Conservation (phyloP, 92 coral and sea anemone genomes). For the Desmophyllum pertusum region DNA sequence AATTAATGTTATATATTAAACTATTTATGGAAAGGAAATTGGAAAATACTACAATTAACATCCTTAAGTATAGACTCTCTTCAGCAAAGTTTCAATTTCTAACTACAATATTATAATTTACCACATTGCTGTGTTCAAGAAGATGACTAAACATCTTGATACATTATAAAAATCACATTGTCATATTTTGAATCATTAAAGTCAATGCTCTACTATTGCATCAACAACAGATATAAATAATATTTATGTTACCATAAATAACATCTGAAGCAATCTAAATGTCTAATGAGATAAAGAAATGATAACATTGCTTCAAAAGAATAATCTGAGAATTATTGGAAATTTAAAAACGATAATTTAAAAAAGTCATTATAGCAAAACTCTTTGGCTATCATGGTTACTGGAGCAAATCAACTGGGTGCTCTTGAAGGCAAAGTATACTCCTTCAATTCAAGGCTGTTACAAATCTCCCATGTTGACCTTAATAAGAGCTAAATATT, state of each 20-base stretch:
- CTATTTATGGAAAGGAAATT: not conserved
- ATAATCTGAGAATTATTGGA: not conserved
- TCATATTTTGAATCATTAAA: not conserved
- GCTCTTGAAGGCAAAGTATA: not conserved
- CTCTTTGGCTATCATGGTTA: not conserved
- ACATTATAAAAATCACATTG: not conserved
- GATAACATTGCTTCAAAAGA: not conserved
- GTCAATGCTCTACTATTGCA: not conserved
- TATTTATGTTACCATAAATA: constrained; percentile 34
- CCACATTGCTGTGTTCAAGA: not conserved
- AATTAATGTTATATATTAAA: not conserved
- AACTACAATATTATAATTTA: not conserved
- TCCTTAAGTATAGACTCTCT: constrained; percentile 4
- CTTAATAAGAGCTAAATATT: too few species aligned
- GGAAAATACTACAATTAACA: constrained; percentile 12
- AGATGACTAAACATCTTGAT: not conserved
- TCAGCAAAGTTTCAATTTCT: constrained; percentile 1
- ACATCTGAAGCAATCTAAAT: constrained; percentile 13
- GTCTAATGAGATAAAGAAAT: not conserved
- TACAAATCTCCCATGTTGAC: not conserved
- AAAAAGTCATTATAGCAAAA: not conserved
- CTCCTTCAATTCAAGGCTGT: not conserved
- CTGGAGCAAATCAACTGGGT: not conserved
- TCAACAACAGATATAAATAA: constrained; percentile 19
- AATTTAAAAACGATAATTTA: not conserved